Evolutionary conservation across 2,888 invertebrate species (phyloP).

Genomic region (Melipona bicolor): DNA sequence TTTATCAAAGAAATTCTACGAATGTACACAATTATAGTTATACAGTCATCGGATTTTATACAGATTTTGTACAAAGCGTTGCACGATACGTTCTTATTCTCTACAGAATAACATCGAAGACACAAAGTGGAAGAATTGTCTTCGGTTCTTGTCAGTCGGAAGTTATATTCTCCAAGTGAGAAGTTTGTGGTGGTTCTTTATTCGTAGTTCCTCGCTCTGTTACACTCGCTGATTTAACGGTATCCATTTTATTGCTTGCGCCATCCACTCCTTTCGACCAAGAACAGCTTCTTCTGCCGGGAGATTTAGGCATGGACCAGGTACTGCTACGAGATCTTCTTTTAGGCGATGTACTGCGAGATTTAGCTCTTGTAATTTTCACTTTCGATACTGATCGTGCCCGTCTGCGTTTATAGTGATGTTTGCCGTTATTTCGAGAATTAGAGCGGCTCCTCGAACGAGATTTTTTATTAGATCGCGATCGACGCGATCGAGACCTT

Average conservation of each 20-base stretch:
- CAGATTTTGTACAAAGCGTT: conserved; percentile 24
- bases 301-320: conserved; percentile 87
- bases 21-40: conserved; percentile 7
- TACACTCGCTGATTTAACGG: not conserved
- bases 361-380: conserved; percentile 77
- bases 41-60: not conserved
- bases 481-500: conserved; percentile 64
- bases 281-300: conserved; percentile 82
- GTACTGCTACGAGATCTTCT: conserved; percentile 85
- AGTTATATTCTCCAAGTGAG: conserved; percentile 59
- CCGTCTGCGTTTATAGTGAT: conserved; percentile 68
- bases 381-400: conserved; percentile 73
- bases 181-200: conserved; percentile 35
- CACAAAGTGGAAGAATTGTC: not conserved
- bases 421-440: conserved; percentile 68
- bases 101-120: conserved; percentile 23
- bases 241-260: conserved; percentile 32
- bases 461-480: conserved; percentile 72
- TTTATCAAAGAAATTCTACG: conserved; percentile 24
- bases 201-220: conserved; percentile 28
- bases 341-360: conserved; percentile 67
- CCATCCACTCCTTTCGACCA: conserved; percentile 85
- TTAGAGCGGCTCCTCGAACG: conserved; percentile 71
- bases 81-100: not conserved
- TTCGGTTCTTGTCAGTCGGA: conserved; percentile 52